A percentile compares a stretch with the other conserved stretches of the same genome.
Conservation (phyloP, 2,888 invertebrate genomes). For the Endomychus coccineus region DNA sequence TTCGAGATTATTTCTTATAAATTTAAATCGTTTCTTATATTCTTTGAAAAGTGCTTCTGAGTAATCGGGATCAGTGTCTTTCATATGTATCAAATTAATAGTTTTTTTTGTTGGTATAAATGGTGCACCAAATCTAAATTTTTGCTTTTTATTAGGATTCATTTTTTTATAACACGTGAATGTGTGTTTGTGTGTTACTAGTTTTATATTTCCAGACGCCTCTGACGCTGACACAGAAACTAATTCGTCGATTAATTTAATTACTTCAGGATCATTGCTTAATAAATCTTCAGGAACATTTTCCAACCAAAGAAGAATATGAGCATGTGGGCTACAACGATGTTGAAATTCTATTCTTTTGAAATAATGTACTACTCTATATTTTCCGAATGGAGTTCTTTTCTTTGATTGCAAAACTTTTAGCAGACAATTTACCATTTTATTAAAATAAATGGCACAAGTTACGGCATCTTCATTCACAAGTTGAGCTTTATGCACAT, state of each 20-base stretch:
- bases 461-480: conserved; percentile 33
- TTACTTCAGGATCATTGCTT: conserved; percentile 18
- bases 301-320: conserved; percentile 30
- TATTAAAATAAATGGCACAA: conserved; percentile 33
- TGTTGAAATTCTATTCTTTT: conserved; percentile 35
- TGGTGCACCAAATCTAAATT: conserved; percentile 32
- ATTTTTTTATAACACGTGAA: conserved; percentile 28
- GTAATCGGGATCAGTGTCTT: too few relatives aligned
- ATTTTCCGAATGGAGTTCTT: conserved; percentile 30
- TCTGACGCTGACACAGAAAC: conserved; percentile 25
- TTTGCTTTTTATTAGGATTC: conserved; percentile 16
- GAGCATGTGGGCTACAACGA: conserved; percentile 30
- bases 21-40: conserved; percentile 11
- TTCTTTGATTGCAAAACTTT: conserved; percentile 30
- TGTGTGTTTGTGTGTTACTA: conserved; percentile 30
- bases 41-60: conserved; percentile 11
- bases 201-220: conserved; percentile 27
- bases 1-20: conserved; percentile 17
- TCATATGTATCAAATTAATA: conserved; percentile 22
- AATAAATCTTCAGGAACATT: conserved; percentile 26
- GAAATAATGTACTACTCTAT: conserved; percentile 30
- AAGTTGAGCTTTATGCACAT: conserved; percentile 24
- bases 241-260: conserved; percentile 26
- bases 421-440: conserved; percentile 30
- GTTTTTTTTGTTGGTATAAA: conserved; percentile 26